Conservation (phyloP, 2,888 invertebrate genomes). For the Melieria crassipennis region DNA sequence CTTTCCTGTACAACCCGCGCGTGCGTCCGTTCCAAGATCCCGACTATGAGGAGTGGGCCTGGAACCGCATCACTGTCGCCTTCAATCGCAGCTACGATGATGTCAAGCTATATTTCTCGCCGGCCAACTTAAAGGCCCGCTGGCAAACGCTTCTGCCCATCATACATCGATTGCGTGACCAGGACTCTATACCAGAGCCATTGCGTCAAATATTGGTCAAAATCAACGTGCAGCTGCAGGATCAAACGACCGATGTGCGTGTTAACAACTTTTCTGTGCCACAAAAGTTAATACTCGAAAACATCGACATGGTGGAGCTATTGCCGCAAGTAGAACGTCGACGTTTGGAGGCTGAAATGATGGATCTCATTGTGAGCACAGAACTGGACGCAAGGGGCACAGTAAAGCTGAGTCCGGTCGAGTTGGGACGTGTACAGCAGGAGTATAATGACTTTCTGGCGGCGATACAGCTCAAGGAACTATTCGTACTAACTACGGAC, state of each 20-base stretch:
- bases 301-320: conserved; percentile 40
- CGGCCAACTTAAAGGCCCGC: conserved; percentile 46
- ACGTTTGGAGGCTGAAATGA: conserved; percentile 51
- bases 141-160: conserved; percentile 50
- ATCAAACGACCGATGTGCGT: conserved; percentile 24
- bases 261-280: conserved; percentile 21
- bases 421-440: conserved; percentile 25
- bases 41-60: conserved; percentile 45
- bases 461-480: conserved; percentile 46
- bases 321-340: conserved; percentile 41
- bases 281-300: conserved; percentile 40
- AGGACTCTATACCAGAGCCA: conserved; percentile 42
- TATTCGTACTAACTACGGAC: conserved; percentile 20
- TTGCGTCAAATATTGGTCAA: conserved; percentile 44
- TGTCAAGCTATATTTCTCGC: conserved; percentile 40
- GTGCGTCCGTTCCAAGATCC: conserved; percentile 40
- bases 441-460: conserved; percentile 48
- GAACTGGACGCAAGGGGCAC: conserved; percentile 43
- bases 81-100: conserved; percentile 42
- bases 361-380: conserved; percentile 46
- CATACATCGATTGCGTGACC: conserved; percentile 41
- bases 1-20: conserved; percentile 43
- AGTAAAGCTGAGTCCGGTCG: conserved; percentile 10
- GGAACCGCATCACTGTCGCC: conserved; percentile 41
- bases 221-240: conserved; percentile 37